Conservation (phyloP, 2,888 invertebrate genomes). For the Drosophila buzzatii region DNA sequence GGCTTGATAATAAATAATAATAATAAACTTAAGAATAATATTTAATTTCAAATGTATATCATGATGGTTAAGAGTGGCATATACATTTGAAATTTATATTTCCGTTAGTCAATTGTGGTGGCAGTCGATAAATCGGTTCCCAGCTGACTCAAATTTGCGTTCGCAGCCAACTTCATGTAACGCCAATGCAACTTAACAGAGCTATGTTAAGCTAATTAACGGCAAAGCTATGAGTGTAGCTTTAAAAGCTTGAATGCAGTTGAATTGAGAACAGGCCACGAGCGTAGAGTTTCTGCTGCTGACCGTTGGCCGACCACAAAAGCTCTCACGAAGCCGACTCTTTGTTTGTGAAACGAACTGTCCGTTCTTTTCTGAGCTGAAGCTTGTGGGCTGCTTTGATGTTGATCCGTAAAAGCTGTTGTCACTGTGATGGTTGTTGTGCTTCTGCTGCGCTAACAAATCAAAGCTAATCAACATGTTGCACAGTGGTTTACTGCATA, state of each 20-base stretch:
- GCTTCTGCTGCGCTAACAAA: constrained; percentile 50
- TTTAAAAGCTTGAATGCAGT: constrained; percentile 20
- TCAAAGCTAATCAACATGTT: constrained; percentile 43
- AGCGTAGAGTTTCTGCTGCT: constrained; percentile 13
- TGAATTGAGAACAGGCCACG: constrained; percentile 22
- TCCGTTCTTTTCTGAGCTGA: constrained; percentile 38
- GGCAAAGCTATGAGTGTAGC: background rate
- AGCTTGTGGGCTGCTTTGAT: constrained; percentile 32
- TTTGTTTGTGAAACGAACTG: constrained; percentile 42
- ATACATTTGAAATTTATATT: background rate
- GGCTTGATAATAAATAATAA: constrained; percentile 67
- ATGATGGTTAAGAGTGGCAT: background rate
- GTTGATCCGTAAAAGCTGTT: constrained; percentile 44
- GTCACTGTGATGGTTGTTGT: constrained; percentile 24
- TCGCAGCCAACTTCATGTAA: constrained; percentile 23
- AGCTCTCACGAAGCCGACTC: constrained; percentile 34
- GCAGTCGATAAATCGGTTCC: background rate
- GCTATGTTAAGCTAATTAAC: constrained; percentile 11
- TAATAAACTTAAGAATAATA: constrained; percentile 4
- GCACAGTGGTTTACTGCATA: constrained; percentile 26
- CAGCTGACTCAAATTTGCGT: constrained; percentile 23
- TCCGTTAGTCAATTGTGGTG: constrained; percentile 6
- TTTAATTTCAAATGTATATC: too few species aligned
- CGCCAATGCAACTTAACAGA: constrained; percentile 1
- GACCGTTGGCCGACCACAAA: constrained; percentile 44